Base-by-base conservation (phyloP, 1,140 invertebrate genomes). In the Heliconius hewitsoni region DNA sequence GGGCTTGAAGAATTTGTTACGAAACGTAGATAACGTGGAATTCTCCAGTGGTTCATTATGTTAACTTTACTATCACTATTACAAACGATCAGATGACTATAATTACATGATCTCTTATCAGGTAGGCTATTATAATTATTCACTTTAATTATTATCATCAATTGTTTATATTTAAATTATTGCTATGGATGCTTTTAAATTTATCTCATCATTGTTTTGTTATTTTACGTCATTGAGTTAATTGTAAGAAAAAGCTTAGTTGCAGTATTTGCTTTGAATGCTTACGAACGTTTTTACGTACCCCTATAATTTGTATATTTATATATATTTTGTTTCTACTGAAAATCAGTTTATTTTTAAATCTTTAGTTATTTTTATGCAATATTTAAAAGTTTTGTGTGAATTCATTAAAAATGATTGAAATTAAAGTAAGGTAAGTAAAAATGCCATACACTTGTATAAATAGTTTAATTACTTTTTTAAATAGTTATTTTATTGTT, bases 1-100 rank as follows among this genome's bases (percentile, higher is more conserved):
- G 74, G 34, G 46, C n/a, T 73, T 77, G 71, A 78, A 76, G 71
- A 55, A 76, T 82, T 82, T 78, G 76, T 83, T 83, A 83, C 82
- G 82, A 83, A 83, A 84, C 81, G 73, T 78, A 75, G 71, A 60
- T 80, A 39, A 8, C 74, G 34, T 80, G 30, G 55, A 79, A 76
- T 30, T 76, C 52, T 80, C 74, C 71, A 81, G 77, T 81, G n/a
- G 75, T 52, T 75, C 72, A 81, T 37, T 39, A 81, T 83, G 82
- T 77, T 73, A 50, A 73, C 52, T 73, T 57, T 74, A 70, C 55
- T 71, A 66, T 79, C 71, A 30, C 30, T 46, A 34, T 72, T 72
- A 57, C 71, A 76, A 42, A 42, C 13, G 23, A 46, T n/a, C 23
- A 79, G 78, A 50, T 79, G 78, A 79, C 70, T 79, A 55, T n/a